Evolutionary conservation across 2,113 vertebrate genomes (phyloP).

Genomic region (Sinocyclocheilus grahami): DNA sequence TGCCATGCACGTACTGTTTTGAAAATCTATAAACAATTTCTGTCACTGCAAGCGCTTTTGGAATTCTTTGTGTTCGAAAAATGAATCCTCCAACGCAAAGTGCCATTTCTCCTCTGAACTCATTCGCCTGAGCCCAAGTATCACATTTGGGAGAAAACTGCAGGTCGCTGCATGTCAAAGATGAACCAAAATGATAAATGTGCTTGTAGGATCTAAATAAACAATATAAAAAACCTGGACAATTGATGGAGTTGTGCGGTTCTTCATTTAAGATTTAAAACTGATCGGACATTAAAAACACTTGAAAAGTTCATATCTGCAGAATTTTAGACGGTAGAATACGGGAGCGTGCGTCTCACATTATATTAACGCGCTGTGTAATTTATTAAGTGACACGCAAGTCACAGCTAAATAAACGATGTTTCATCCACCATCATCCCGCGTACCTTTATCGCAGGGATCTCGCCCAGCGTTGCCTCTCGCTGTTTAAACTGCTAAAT

Average conservation of each 20-base stretch:
- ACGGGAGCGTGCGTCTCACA: not conserved
- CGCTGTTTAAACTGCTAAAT: conserved; percentile 77
- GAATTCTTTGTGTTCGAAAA: not conserved
- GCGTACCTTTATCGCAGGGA: conserved; percentile 66
- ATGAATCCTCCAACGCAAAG: not conserved
- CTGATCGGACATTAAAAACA: not conserved
- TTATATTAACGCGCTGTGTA: not conserved
- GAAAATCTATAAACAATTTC: not conserved
- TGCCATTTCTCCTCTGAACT: not conserved
- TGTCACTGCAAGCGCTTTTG: not conserved
- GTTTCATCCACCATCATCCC: conserved; percentile 26
- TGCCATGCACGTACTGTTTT: not conserved
- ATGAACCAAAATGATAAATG: not conserved
- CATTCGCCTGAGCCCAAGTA: not conserved
- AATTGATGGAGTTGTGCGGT: not conserved
- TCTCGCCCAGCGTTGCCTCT: conserved; percentile 56
- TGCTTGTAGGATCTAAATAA: not conserved
- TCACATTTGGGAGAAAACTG: not conserved
- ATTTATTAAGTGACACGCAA: not conserved
- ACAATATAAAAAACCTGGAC: not conserved
- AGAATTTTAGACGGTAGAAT: not conserved
- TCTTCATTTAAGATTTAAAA: not conserved
- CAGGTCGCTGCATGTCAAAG: not conserved
- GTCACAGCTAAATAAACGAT: conserved; percentile 24
- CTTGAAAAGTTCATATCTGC: not conserved